Conservation (phyloP, 2,113 vertebrate species). For the Semnopithecus entellus region DNA sequence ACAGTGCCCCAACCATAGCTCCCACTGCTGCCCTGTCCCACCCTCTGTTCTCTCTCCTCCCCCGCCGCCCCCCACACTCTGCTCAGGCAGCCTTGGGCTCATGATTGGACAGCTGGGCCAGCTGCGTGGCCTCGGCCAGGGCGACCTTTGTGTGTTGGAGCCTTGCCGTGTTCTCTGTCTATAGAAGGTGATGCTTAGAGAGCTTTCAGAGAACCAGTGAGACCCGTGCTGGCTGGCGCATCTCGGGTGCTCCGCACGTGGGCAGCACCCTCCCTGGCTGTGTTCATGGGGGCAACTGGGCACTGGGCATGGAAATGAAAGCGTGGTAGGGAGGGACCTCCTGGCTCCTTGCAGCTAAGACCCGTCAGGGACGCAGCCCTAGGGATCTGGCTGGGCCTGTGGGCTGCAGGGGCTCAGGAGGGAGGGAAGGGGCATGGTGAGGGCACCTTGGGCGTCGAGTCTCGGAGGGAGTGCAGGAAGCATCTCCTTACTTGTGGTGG, state of each 20-base stretch:
- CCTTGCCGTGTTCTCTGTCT: no score
- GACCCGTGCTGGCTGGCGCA: rapidly evolving
- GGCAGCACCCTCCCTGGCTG: neutral
- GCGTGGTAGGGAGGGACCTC: no score
- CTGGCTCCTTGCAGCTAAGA: neutral
- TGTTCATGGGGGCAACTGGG: neutral
- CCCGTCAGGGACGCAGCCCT: neutral
- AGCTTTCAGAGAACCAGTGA: rapidly evolving
- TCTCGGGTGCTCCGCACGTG: rapidly evolving
- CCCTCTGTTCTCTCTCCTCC: neutral
- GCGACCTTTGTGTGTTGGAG: neutral
- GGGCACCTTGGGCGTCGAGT: no score
- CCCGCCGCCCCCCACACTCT: rapidly evolving
- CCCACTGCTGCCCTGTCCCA: neutral
- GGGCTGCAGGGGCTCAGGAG: neutral
- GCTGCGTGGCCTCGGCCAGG: neutral
- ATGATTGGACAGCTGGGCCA: neutral
- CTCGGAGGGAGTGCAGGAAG: rapidly evolving
- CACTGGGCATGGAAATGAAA: no score
- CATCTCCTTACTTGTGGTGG: neutral
- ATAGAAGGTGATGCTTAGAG: rapidly evolving
- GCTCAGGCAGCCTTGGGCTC: neutral
- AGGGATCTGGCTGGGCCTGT: neutral
- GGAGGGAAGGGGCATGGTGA: neutral
- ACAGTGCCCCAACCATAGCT: neutral